These are phyloP conservation scores for Campylomormyrus tamandua DNA, from an alignment of 2,113 vertebrate species.

Conservation along the genomic window DNA sequence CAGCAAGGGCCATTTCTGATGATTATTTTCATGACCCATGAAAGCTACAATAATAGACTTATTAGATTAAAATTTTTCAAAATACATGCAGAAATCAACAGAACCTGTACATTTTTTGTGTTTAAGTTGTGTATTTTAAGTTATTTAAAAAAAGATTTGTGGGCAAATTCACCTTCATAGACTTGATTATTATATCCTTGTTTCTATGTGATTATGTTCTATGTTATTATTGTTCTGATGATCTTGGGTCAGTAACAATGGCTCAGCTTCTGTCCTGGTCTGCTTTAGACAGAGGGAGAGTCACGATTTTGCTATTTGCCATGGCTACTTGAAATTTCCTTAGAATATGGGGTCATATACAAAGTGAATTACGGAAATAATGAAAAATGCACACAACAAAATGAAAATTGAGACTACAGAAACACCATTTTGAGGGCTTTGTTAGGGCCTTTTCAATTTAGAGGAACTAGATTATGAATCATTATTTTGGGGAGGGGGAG, in stretches of 20 bases:
- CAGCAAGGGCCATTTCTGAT: background rate
- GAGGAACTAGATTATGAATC: background rate
- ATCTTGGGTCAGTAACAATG: background rate
- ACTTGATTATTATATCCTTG: background rate
- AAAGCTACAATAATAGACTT: background rate
- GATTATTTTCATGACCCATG: background rate
- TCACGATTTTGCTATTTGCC: background rate
- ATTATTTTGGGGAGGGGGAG: background rate
- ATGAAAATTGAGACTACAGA: background rate
- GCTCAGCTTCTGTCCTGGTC: background rate
- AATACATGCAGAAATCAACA: background rate
- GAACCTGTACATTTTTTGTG: background rate
- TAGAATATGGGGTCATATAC: background rate
- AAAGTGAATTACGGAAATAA: background rate
- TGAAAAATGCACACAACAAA: background rate
- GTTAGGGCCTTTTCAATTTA: background rate
- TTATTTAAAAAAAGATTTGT: background rate
- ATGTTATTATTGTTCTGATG: background rate
- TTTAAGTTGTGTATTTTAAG: background rate
- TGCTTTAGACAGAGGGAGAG: background rate
- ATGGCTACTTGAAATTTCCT: background rate
- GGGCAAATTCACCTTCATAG: background rate
- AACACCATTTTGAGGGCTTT: background rate
- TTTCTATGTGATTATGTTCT: background rate
- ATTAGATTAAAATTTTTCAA: background rate